Base-by-base conservation (phyloP, 2,797 vertebrate genomes). In the Phalanger gymnotis region DNA sequence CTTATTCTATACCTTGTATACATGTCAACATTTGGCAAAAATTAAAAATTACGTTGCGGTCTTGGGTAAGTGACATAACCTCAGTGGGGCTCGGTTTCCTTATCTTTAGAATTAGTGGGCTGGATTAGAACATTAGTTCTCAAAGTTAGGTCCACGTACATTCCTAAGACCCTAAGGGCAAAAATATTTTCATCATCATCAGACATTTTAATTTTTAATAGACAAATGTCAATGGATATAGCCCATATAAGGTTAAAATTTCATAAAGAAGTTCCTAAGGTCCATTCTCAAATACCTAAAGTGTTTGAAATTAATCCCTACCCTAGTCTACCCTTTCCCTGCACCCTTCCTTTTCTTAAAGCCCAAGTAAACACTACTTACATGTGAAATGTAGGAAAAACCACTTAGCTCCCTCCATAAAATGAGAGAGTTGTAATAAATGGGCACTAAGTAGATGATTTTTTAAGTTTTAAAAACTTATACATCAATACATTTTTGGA, bases 221-320 rank as follows among this genome's bases (percentile, higher is more conserved):
- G n/a, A 40, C 6, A 40, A 73, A 40, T n/a, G 40, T 40, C 66
- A 73, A 40, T 25, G 5, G 19, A 73, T 73, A 40, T 40, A 9
- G 5, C 19, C 5, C n/a, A 73, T 19, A 40, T 40, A 34, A 40
- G 92, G 94, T 93, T 53, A 16, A 73, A 92, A 94, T 53, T 91
- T 93, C 22, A 66, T 90, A 13, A 93, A 94, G 6, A 7, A 40
- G 7, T 27, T 0, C 9, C 66, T 40, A 40, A 73, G 3, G 7
- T 91, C 31, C 27, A 93, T 91, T 91, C 40, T 58, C 47, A 96
- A 95, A 93, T 47, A n/a, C 2, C 19, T 53, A 96, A 34, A 16
- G 54, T 94, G 47, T 93, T 47, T 53, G 13, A 96, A 95, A 61
- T 90, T 0, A 91, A 47, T 51, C 10, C 25, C 19, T 81, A 40